phyloP scores from a whole-genome alignment of 2,113 vertebrate species.

The Dipodomys stephensi region DNA sequence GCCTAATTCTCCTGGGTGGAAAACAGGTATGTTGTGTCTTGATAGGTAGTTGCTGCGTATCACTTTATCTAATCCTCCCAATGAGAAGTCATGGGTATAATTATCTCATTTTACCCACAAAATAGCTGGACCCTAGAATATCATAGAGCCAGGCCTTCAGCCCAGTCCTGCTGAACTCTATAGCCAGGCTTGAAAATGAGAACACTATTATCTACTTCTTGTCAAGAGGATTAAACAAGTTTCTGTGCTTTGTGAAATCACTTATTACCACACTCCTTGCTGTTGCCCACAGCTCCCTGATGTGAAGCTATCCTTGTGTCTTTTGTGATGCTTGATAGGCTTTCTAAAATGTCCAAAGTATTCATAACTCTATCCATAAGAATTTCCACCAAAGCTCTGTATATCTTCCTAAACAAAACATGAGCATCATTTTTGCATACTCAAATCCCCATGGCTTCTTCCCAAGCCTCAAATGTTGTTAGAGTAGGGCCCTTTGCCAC shows the following conservation, averaged over 20 bases:
- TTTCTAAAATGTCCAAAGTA: constrained; percentile 28
- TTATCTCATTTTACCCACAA: not conserved
- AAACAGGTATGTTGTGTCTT: not conserved
- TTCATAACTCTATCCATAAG: not conserved
- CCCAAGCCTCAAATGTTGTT: not conserved
- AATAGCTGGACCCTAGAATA: not conserved
- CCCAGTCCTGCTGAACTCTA: not conserved
- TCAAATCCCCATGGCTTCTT: not conserved
- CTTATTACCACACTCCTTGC: not conserved
- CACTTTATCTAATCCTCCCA: constrained; percentile 3
- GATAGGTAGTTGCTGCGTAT: not conserved
- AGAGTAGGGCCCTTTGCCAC: not conserved
- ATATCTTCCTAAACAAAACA: constrained; percentile 49
- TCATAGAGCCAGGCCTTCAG: not conserved
- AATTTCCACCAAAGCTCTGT: constrained; percentile 29
- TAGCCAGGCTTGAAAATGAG: not conserved
- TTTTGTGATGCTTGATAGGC: not conserved
- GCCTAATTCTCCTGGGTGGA: not conserved
- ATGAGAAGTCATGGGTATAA: not conserved
- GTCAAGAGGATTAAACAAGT: not conserved
- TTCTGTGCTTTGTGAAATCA: not conserved
- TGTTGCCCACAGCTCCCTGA: not conserved
- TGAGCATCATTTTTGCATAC: constrained; percentile 7
- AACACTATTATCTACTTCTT: not conserved
- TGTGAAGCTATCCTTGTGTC: too few species aligned